Percentiles rank a stretch among this genome's conserved stretches.
These are phyloP conservation scores for Drosophila greeni DNA, from an alignment of 2,888 invertebrate genomes.

Conservation along the genomic window DNA sequence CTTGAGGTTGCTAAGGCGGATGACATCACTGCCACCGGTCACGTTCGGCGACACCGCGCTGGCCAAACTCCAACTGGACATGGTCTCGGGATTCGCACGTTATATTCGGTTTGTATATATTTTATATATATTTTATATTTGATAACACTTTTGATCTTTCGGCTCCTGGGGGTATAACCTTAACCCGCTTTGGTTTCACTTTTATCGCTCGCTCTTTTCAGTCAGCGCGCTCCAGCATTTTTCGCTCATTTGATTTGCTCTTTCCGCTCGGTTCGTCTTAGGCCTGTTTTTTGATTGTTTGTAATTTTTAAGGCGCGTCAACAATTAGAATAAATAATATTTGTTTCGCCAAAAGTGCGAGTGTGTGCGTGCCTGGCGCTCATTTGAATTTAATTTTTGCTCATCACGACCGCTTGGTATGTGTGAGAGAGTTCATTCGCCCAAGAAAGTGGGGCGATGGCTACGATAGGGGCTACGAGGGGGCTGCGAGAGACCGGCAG, in stretches of 20 bases:
- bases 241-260: slow-evolving; percentile 16
- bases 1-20: slow-evolving; percentile 48
- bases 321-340: slow-evolving; percentile 38
- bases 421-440: slow-evolving; percentile 58
- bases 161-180: slow-evolving; percentile 4
- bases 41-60: slow-evolving; percentile 62
- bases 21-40: slow-evolving; percentile 55
- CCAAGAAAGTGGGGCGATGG: slow-evolving; percentile 15
- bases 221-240: slow-evolving; percentile 24
- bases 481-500: slow-evolving; percentile 8
- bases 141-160: slow-evolving; percentile 19
- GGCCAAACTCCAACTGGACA: slow-evolving; percentile 69
- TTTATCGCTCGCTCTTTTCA: slow-evolving; percentile 21
- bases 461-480: neutral
- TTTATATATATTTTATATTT: slow-evolving; percentile 10
- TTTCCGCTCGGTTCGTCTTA: slow-evolving; percentile 29
- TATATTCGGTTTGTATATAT: slow-evolving; percentile 1
- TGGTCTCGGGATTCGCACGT: slow-evolving; percentile 25
- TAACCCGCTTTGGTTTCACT: slow-evolving; percentile 24
- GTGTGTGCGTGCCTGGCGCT: slow-evolving; percentile 18
- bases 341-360: slow-evolving; percentile 10
- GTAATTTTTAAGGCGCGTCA: slow-evolving; percentile 32
- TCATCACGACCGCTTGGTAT: neutral
- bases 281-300: slow-evolving; percentile 25
- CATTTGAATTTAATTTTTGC: slow-evolving; percentile 33